Conservation (phyloP, 2,888 invertebrate species). For the Nasonovia ribisnigri region DNA sequence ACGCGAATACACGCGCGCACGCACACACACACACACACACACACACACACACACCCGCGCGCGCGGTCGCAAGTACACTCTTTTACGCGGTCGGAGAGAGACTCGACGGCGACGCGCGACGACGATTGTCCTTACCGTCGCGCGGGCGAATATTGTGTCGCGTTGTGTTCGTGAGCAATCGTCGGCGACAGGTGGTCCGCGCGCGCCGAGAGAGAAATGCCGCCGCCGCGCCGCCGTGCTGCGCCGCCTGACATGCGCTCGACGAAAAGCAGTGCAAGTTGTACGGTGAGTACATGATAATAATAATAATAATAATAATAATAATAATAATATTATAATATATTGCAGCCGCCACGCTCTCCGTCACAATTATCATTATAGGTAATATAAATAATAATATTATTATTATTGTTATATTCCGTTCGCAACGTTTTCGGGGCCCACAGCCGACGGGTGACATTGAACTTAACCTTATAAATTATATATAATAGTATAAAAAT, state of each 20-base stretch:
- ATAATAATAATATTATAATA: not conserved
- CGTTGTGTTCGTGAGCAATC: slow-evolving; percentile 52
- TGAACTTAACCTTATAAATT: too few relatives aligned
- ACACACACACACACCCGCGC: not conserved
- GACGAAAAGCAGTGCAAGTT: slow-evolving; percentile 53
- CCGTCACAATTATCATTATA: not conserved
- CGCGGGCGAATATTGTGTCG: slow-evolving; percentile 40
- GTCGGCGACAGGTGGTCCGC: slow-evolving; percentile 63
- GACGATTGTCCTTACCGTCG: slow-evolving; percentile 33
- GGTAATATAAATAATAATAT: not conserved
- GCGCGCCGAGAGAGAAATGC: slow-evolving; percentile 66
- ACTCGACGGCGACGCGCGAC: slow-evolving; percentile 34
- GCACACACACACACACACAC: not conserved
- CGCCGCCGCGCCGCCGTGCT: slow-evolving; percentile 64
- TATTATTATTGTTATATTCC: not conserved
- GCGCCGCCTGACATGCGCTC: slow-evolving; percentile 64
- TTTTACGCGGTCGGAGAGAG: not conserved
- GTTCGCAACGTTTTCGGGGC: too few relatives aligned
- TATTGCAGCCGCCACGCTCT: not conserved
- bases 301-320: not conserved
- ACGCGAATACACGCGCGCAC: not conserved
- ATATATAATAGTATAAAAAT: too few relatives aligned
- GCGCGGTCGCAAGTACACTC: not conserved
- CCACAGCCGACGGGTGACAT: too few relatives aligned
- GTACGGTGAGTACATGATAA: not conserved